Conservation (phyloP, 2,113 vertebrate genomes). For the Rhegmatorhina hoffmannsi region DNA sequence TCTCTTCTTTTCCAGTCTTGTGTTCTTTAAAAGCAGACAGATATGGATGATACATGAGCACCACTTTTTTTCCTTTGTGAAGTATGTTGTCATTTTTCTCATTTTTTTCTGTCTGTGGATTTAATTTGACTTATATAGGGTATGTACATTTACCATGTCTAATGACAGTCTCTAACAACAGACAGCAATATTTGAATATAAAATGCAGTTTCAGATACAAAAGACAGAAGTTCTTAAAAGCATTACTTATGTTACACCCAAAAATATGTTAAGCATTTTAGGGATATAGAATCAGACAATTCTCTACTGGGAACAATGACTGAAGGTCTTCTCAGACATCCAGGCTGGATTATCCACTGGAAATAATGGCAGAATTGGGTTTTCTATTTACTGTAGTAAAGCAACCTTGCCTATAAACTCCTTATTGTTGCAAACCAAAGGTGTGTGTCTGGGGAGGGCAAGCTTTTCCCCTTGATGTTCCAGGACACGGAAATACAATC, state of each 20-base stretch:
- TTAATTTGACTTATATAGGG: neutral
- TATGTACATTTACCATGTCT: neutral
- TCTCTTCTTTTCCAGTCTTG: neutral
- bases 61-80: neutral
- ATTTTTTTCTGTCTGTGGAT: neutral
- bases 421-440: conserved; percentile 56
- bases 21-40: neutral
- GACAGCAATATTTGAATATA: neutral
- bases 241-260: neutral
- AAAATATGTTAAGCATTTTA: neutral
- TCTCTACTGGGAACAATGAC: neutral
- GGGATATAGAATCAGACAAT: neutral
- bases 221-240: neutral
- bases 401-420: conserved; percentile 43
- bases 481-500: conserved; percentile 68
- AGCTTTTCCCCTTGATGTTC: conserved; percentile 70
- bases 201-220: neutral
- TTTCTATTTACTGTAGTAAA: conserved; percentile 52
- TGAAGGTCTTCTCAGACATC: neutral
- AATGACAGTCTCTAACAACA: neutral
- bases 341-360: neutral
- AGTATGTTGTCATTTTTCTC: neutral
- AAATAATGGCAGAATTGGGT: conserved; percentile 32
- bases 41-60: neutral
- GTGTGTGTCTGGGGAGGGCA: conserved; percentile 60